phyloP scores from a whole-genome alignment of 2,888 invertebrate species.

The Polymixis flavicincta region DNA sequence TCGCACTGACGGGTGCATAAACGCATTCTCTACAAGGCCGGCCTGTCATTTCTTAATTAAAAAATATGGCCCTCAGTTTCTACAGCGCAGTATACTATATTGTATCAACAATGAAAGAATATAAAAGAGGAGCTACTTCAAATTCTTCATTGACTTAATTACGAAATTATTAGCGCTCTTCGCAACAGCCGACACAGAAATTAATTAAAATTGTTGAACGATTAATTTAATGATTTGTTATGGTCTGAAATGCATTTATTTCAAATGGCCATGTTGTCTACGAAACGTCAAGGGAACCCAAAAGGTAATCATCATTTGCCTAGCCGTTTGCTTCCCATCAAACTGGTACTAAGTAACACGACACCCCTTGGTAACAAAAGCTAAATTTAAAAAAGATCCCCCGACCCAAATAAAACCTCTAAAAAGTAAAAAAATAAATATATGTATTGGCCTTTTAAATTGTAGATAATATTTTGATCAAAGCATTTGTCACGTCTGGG shows the following conservation, averaged over 20 bases:
- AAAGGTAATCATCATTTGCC: too few relatives aligned
- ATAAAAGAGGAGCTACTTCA: neutral
- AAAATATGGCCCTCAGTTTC: neutral
- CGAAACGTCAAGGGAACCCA: neutral
- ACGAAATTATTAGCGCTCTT: slow-evolving; percentile 28
- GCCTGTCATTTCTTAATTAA: neutral
- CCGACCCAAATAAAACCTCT: too few relatives aligned
- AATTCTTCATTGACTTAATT: slow-evolving; percentile 28
- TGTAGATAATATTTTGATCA: too few relatives aligned
- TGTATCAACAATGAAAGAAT: neutral
- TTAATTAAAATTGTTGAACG: slow-evolving; percentile 47
- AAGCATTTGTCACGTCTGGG: too few relatives aligned
- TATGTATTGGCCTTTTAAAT: too few relatives aligned
- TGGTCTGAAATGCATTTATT: slow-evolving; percentile 3
- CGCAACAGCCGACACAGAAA: slow-evolving; percentile 42
- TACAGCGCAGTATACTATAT: neutral
- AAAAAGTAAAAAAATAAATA: too few relatives aligned
- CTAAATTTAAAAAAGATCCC: too few relatives aligned
- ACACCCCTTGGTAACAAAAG: too few relatives aligned
- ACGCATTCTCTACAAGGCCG: too few relatives aligned
- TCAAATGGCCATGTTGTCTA: neutral
- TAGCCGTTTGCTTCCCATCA: too few relatives aligned
- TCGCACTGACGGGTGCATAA: too few relatives aligned
- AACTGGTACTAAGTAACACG: too few relatives aligned
- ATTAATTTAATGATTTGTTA: slow-evolving; percentile 26